Evolutionary conservation across 2,113 vertebrate species (phyloP).

Genomic region (Austrofundulus limnaeus): DNA sequence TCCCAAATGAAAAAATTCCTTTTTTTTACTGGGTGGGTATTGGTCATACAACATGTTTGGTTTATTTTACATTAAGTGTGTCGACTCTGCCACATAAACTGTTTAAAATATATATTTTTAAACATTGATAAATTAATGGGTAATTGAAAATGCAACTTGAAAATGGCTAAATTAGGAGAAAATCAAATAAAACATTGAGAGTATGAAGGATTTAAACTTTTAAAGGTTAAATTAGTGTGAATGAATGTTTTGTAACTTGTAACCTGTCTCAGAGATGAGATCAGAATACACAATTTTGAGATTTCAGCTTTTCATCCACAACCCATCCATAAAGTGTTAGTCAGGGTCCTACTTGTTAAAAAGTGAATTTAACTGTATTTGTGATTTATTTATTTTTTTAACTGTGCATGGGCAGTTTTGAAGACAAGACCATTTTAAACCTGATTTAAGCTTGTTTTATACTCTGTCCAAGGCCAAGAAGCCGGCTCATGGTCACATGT

Average conservation of each 20-base stretch:
- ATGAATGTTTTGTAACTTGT: constrained; percentile 1
- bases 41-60: background rate
- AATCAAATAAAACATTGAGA: background rate
- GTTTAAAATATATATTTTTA: background rate
- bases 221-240: background rate
- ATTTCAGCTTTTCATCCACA: background rate
- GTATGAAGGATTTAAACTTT: background rate
- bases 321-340: background rate
- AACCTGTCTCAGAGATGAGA: background rate
- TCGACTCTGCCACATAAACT: background rate
- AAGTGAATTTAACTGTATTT: background rate
- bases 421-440: background rate
- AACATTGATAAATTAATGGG: too few species aligned
- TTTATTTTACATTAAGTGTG: background rate
- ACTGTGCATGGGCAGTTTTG: background rate
- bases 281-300: background rate
- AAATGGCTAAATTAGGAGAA: too few species aligned
- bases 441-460: too few species aligned
- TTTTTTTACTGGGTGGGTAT: background rate
- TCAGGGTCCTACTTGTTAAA: background rate
- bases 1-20: background rate
- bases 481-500: too few species aligned
- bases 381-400: background rate
- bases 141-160: too few species aligned
- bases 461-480: too few species aligned